These are phyloP conservation scores for Agrochola macilenta DNA, from an alignment of 2,888 invertebrate species.

Conservation along the genomic window DNA sequence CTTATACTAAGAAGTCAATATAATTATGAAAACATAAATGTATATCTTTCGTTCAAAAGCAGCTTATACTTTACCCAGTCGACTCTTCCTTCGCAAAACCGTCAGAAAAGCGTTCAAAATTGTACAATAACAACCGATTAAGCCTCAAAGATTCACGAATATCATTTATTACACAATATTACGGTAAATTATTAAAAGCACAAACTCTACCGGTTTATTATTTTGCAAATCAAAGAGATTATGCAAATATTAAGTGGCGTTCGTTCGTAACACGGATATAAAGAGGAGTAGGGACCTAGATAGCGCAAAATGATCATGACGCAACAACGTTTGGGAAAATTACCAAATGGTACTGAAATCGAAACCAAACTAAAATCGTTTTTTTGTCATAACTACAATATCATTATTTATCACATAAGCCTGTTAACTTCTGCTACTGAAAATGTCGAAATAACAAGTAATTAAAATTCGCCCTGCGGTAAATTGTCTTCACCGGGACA, in stretches of 20 bases:
- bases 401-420: not conserved
- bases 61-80: conserved; percentile 15
- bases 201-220: conserved; percentile 72
- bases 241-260: conserved; percentile 69
- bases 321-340: not conserved
- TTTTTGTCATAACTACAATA: not conserved
- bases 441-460: too few species aligned
- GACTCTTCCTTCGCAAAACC: conserved; percentile 7
- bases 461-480: too few species aligned
- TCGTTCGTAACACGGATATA: conserved; percentile 30
- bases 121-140: conserved; percentile 44
- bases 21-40: conserved; percentile 38
- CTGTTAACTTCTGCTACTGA: not conserved
- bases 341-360: not conserved
- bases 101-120: conserved; percentile 27
- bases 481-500: too few species aligned
- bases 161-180: conserved; percentile 53
- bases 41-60: conserved; percentile 34
- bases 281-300: conserved; percentile 1
- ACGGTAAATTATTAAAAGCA: conserved; percentile 69
- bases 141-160: conserved; percentile 39
- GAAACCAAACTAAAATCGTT: not conserved
- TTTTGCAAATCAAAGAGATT: conserved; percentile 81
- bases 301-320: not conserved
- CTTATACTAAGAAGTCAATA: not conserved